phyloP scores from a whole-genome alignment of 1,140 invertebrate species.

The Steinernema khuongi region DNA sequence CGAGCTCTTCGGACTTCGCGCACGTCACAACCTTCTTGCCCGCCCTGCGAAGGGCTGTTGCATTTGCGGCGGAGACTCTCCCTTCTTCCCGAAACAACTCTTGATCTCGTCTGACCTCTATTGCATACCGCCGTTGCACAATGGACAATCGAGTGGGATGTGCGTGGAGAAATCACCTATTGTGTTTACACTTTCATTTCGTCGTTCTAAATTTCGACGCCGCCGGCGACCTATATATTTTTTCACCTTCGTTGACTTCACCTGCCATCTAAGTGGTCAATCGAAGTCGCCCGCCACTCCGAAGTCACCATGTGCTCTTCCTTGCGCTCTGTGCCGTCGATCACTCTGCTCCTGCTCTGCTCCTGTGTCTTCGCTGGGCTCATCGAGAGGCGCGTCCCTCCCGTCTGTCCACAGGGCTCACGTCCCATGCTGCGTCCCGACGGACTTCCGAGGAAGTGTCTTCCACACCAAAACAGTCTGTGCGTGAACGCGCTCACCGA shows the following conservation, averaged over 20 bases:
- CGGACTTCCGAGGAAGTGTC: conserved; percentile 54
- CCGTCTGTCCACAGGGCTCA: conserved; percentile 30
- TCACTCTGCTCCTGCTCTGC: not conserved
- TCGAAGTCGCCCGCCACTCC: not conserved
- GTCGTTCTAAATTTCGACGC: conserved; percentile 8
- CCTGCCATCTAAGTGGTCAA: not conserved
- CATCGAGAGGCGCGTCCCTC: conserved; percentile 4
- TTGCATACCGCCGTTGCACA: not conserved
- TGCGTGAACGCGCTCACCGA: conserved; percentile 56
- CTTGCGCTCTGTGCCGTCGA: not conserved
- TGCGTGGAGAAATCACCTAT: not conserved
- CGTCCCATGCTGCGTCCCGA: conserved; percentile 43
- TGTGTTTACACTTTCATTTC: not conserved
- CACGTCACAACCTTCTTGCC: conserved; percentile 3
- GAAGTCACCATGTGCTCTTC: not conserved
- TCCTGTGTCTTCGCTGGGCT: not conserved
- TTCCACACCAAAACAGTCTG: conserved; percentile 54
- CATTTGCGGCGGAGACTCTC: conserved; percentile 4
- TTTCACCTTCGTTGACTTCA: conserved; percentile 15
- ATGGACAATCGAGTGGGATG: not conserved
- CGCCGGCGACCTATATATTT: not conserved
- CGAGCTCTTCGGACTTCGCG: not conserved
- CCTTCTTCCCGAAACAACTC: conserved; percentile 11
- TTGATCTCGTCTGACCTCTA: conserved; percentile 10
- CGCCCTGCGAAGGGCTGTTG: not conserved